A percentile compares a stretch with the other conserved stretches of the same genome.
Evolutionary conservation across 1,140 invertebrate genomes (phyloP).

Genomic region (Hermatobates lingyangjiaoensis): DNA sequence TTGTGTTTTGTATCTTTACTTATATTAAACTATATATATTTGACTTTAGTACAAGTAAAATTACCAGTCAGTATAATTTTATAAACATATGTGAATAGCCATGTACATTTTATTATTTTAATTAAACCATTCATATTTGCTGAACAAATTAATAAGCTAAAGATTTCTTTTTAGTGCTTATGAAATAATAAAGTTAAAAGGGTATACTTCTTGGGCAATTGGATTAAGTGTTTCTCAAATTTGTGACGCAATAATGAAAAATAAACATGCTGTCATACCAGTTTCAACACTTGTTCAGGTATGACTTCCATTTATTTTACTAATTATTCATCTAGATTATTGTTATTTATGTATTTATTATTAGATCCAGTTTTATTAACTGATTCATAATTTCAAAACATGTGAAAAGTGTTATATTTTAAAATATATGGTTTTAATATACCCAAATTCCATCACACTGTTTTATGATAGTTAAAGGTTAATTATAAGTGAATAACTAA

Average conservation of each 20-base stretch:
- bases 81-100: background rate
- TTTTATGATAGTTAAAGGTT: background rate
- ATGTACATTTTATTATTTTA: background rate
- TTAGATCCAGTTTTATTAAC: background rate
- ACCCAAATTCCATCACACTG: background rate
- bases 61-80: background rate
- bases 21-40: conserved; percentile 4
- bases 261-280: conserved; percentile 56
- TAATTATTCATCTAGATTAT: background rate
- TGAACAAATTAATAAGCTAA: background rate
- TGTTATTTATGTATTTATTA: background rate
- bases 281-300: conserved; percentile 67
- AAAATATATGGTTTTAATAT: no score
- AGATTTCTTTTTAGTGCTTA: conserved; percentile 36
- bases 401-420: background rate
- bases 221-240: conserved; percentile 63
- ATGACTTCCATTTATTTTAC: conserved; percentile 16
- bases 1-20: conserved; percentile 3
- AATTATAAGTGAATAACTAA: background rate
- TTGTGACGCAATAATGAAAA: conserved; percentile 49
- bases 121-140: background rate
- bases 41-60: background rate
- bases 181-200: conserved; percentile 75
- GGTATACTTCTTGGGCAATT: conserved; percentile 80
- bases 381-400: background rate